Conservation (phyloP, 2,113 vertebrate species). For the Rhineura floridana region DNA sequence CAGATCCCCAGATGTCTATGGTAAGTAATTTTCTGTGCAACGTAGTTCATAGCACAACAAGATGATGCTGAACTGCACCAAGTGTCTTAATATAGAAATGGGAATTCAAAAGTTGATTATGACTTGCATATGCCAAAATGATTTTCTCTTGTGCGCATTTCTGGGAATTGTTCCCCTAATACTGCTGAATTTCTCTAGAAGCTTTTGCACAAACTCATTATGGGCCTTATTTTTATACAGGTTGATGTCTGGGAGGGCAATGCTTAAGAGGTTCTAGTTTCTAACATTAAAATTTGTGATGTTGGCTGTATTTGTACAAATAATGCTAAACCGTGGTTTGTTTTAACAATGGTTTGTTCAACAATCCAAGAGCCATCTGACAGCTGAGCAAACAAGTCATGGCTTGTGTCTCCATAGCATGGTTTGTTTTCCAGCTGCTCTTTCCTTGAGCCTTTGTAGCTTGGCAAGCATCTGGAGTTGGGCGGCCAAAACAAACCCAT, state of each 20-base stretch:
- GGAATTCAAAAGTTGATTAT: too few relatives aligned
- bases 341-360: too few relatives aligned
- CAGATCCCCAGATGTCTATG: conserved; percentile 99
- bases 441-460: too few relatives aligned
- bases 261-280: not conserved
- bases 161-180: not conserved
- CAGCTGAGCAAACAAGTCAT: too few relatives aligned
- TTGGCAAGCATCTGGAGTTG: too few relatives aligned
- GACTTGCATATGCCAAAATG: not conserved
- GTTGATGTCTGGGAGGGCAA: not conserved
- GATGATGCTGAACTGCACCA: not conserved
- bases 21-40: conserved; percentile 74
- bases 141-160: not conserved
- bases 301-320: too few relatives aligned
- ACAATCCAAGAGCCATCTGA: too few relatives aligned
- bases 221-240: not conserved
- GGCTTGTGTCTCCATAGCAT: too few relatives aligned
- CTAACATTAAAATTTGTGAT: not conserved
- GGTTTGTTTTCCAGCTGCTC: too few relatives aligned
- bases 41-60: not conserved
- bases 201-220: not conserved
- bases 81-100: not conserved
- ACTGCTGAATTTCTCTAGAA: not conserved
- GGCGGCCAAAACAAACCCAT: too few relatives aligned
- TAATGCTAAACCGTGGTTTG: too few relatives aligned